Conservation (phyloP, 2,888 invertebrate species). For the Drosophila borealis region DNA sequence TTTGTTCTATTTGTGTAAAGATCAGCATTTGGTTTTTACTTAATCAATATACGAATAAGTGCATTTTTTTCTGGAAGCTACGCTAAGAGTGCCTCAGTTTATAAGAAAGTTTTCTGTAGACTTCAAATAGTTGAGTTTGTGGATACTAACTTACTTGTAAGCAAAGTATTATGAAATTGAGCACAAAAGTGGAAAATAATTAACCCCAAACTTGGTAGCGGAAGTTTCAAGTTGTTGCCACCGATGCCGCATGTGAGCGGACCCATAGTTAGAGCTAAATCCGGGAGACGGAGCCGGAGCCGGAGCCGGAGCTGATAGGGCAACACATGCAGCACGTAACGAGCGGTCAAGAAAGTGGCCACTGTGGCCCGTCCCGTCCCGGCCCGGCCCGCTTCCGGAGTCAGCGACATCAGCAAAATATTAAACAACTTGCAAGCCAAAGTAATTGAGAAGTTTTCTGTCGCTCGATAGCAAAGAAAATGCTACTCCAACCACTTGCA, state of each 20-base stretch:
- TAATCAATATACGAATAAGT: too few relatives aligned
- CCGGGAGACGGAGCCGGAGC: neutral
- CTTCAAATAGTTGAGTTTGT: conserved; percentile 33
- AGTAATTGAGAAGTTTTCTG: conserved; percentile 63
- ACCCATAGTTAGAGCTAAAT: neutral
- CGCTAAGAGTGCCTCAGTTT: conserved; percentile 14
- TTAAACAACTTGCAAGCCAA: conserved; percentile 59
- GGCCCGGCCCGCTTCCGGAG: conserved; percentile 41
- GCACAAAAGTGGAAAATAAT: conserved; percentile 81
- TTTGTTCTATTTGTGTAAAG: too few relatives aligned
- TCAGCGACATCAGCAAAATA: conserved; percentile 62
- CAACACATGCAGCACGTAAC: conserved; percentile 79
- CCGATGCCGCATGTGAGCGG: conserved; percentile 47
- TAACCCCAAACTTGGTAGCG: conserved; percentile 76
- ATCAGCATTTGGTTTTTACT: too few relatives aligned
- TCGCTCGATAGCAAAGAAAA: conserved; percentile 46
- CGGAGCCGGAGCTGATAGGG: conserved; percentile 27
- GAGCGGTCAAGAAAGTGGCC: conserved; percentile 70
- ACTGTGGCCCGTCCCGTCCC: neutral
- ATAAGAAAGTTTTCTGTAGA: conserved; percentile 45
- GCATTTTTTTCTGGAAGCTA: too few relatives aligned
- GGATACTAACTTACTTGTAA: conserved; percentile 28
- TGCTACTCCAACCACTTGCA: conserved; percentile 25
- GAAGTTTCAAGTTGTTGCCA: conserved; percentile 64
- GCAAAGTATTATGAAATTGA: conserved; percentile 51